These are phyloP conservation scores for Macrophya annulata DNA, from an alignment of 2,888 invertebrate genomes.

Conservation along the genomic window DNA sequence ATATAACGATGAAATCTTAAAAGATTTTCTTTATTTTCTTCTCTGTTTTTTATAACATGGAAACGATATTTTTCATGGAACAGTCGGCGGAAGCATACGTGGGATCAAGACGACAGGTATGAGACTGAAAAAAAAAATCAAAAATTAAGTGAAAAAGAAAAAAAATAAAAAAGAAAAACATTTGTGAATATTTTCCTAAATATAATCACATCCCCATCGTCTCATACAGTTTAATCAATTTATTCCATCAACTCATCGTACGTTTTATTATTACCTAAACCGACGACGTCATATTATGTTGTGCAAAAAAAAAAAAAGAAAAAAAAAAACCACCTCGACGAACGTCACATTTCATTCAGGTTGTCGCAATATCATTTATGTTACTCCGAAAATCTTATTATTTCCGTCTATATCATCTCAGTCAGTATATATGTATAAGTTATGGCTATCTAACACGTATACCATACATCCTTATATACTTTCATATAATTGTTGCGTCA, in stretches of 20 bases:
- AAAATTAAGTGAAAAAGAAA: no score
- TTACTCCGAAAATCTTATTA: background rate
- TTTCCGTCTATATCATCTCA: background rate
- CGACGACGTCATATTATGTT: background rate
- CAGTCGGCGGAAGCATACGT: conserved; percentile 82
- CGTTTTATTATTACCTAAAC: background rate
- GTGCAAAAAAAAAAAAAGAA: background rate
- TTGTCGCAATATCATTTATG: background rate
- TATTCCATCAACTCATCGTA: conserved; percentile 1
- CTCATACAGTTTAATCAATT: background rate
- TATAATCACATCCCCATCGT: conserved; percentile 22
- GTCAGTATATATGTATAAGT: background rate
- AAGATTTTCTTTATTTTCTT: conserved; percentile 40
- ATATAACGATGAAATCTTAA: background rate
- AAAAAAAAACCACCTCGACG: background rate
- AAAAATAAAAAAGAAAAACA: conserved; percentile 49
- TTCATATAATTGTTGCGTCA: background rate
- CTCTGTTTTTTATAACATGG: conserved; percentile 45
- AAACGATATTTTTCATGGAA: conserved; percentile 70
- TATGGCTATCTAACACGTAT: background rate
- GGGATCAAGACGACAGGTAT: conserved; percentile 83
- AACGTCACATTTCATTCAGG: background rate
- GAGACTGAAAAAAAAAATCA: conserved; percentile 53
- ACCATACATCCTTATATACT: background rate
- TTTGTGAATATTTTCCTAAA: conserved; percentile 38